These are phyloP conservation scores for Hermaeophaga mercurialis DNA, from an alignment of 2,888 invertebrate species.

Conservation along the genomic window DNA sequence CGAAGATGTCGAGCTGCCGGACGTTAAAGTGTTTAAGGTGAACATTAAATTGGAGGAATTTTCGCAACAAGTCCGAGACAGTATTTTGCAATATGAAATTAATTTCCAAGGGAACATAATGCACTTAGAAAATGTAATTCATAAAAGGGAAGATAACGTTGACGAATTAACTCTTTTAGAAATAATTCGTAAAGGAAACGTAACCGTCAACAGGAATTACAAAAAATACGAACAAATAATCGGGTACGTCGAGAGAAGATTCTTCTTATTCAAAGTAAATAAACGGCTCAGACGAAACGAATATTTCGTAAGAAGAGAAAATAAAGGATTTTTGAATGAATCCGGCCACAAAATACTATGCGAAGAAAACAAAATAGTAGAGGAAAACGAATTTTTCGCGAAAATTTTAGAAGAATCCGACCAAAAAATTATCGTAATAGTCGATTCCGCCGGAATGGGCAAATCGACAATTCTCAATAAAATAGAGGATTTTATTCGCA, in stretches of 20 bases:
- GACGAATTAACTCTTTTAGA: neutral
- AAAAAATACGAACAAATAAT: neutral
- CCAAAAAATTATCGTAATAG: constrained; percentile 10
- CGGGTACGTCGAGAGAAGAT: constrained; percentile 6
- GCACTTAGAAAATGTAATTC: neutral
- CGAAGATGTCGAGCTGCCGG: neutral
- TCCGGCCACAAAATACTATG: no score
- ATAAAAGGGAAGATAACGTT: neutral
- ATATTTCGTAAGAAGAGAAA: no score
- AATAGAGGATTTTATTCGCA: neutral
- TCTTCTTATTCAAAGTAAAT: neutral
- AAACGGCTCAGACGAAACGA: neutral
- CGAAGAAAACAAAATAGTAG: neutral
- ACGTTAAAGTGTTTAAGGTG: neutral
- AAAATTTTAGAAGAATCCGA: neutral
- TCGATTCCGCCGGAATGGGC: constrained; percentile 20
- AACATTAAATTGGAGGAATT: constrained; percentile 5
- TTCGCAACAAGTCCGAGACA: neutral
- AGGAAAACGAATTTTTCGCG: neutral
- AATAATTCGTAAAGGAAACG: neutral
- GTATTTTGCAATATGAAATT: constrained; percentile 1
- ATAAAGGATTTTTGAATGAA: no score
- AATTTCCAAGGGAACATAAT: constrained; percentile 10
- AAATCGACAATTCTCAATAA: constrained; percentile 11
- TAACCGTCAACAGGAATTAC: neutral